These are phyloP conservation scores for Actenoides lindsayi DNA, from an alignment of 2,113 vertebrate genomes.

Conservation along the genomic window DNA sequence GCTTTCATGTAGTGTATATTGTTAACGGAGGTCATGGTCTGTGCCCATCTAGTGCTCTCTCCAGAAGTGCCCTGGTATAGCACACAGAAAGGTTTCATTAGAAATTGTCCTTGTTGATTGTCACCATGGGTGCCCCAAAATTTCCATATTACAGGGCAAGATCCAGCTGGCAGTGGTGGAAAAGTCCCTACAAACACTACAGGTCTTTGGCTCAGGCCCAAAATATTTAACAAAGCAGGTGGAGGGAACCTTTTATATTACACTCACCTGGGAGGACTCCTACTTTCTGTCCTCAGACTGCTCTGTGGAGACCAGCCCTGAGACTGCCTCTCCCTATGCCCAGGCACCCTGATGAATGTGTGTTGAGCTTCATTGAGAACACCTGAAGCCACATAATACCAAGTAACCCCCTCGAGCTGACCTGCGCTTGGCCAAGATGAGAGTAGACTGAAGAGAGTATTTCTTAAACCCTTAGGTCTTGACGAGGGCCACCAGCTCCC, in stretches of 20 bases:
- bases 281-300: neutral
- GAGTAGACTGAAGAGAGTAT: neutral
- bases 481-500: neutral
- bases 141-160: neutral
- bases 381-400: neutral
- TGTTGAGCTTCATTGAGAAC: neutral
- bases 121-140: neutral
- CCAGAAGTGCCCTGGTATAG: neutral
- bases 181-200: neutral
- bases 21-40: slow-evolving; percentile 5
- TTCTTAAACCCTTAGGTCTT: neutral
- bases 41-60: neutral
- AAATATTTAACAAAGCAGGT: neutral
- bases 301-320: neutral
- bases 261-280: neutral
- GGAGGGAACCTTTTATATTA: neutral
- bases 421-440: neutral
- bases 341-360: neutral
- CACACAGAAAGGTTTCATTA: neutral
- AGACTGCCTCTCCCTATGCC: neutral
- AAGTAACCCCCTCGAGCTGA: neutral
- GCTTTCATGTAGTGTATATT: slow-evolving; percentile 18
- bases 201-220: neutral
- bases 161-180: neutral
- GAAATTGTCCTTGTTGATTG: neutral